Evolutionary conservation across 1,140 invertebrate species (phyloP), one percentile per base, ranked within the genome.

Genomic region (Lerema accius): DNA sequence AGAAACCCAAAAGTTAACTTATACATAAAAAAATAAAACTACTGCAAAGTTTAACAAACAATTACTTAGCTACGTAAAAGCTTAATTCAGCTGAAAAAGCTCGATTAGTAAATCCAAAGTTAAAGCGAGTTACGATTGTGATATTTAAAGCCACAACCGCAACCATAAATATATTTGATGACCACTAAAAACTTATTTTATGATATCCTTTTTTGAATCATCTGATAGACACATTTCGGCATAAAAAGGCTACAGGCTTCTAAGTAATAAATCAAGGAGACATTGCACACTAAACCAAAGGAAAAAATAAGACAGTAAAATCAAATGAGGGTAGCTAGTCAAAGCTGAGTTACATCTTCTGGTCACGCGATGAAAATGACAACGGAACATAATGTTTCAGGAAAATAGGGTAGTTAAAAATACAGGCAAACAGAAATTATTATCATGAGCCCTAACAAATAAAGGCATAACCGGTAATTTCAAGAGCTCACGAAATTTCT

Each of bases 301-400:
- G 68, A 78, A 73, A 71, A 73, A 82, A 78, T 78, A 70, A 73
- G 72, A 72, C 68, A 78, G 37, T 73, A 71, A 78, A 85, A 80
- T 76, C 68, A 80, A 84, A 83, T 83, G 78, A 83, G 79, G 76
- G 71, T 70, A 83, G 83, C 77, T 80, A 80, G 77, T 78, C 78
- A 78, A 73, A 58, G 58, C 58, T 82, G 78, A 86, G 71, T 84
- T 84, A 86, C 76, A 76, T 79, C 71, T 65, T 55, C 62, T 65
- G 60, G 76, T 84, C 84, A 86, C 82, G 84, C 82, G 63, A 86
- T 45, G 48, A 48, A 53, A 76, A 77, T 69, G 70, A 84, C 76
- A 82, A 63, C 72, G 65, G 50, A 73, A 76, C 67, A 74, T 76
- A 72, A 76, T 77, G 70, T 73, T 61, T 16, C 37, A 68, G 50